Conservation (phyloP, 2,113 vertebrate genomes). For the Xiphophorus hellerii region DNA sequence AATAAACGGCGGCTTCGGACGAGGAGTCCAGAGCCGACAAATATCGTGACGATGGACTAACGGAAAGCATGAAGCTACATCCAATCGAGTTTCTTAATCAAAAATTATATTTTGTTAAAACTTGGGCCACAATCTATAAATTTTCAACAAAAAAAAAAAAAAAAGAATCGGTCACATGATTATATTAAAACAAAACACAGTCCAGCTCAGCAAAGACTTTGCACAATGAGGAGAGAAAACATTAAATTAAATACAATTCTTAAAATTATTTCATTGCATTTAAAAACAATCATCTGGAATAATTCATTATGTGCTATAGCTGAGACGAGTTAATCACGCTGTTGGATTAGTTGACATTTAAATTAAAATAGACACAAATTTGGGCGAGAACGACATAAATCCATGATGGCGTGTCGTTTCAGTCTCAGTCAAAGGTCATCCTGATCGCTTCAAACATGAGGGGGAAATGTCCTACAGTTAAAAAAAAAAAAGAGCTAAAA, state of each 20-base stretch:
- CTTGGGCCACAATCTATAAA: conserved; percentile 1
- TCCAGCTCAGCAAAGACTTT: conserved; percentile 25
- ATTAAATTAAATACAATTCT: conserved; percentile 69
- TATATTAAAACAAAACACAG: conserved; percentile 25
- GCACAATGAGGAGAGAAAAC: conserved; percentile 32
- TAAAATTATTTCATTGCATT: conserved; percentile 45
- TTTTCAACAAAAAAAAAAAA: not conserved
- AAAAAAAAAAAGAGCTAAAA: conserved; percentile 28
- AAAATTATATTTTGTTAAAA: not conserved
- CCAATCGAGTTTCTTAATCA: conserved; percentile 22
- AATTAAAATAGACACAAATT: conserved; percentile 32
- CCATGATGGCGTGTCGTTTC: conserved; percentile 12
- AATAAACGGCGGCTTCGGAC: conserved; percentile 55
- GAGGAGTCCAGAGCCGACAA: conserved; percentile 10
- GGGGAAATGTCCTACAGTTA: conserved; percentile 17
- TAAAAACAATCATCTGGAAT: conserved; percentile 40
- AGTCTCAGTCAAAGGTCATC: conserved; percentile 24
- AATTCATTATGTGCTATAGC: conserved; percentile 49
- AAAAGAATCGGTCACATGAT: not conserved
- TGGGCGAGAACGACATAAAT: conserved; percentile 14
- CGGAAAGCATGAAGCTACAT: conserved; percentile 19
- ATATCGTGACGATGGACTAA: conserved; percentile 7
- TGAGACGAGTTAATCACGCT: conserved; percentile 38
- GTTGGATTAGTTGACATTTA: conserved; percentile 47
- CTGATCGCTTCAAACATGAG: not conserved